These are phyloP conservation scores for Ganaspis brasiliensis DNA, from an alignment of 2,888 invertebrate genomes.

Conservation along the genomic window DNA sequence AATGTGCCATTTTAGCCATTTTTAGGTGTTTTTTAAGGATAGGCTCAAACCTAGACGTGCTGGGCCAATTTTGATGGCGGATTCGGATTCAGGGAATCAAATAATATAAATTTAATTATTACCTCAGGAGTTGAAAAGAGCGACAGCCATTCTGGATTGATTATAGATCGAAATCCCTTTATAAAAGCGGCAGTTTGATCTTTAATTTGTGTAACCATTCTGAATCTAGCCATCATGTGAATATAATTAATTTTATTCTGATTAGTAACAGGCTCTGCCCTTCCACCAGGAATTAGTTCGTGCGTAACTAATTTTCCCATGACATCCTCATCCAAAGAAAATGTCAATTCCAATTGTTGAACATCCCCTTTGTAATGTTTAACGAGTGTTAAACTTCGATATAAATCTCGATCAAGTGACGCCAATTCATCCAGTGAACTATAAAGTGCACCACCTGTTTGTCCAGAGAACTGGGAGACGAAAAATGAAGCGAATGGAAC, in stretches of 20 bases:
- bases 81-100: too few relatives aligned
- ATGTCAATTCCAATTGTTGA: constrained; percentile 95
- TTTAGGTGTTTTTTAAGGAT: too few relatives aligned
- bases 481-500: constrained; percentile 99
- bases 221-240: constrained; percentile 98
- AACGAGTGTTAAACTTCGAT: constrained; percentile 96
- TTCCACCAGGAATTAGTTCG: constrained; percentile 97
- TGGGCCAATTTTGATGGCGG: too few relatives aligned
- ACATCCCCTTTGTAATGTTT: constrained; percentile 97
- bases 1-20: too few relatives aligned
- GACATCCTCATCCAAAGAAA: constrained; percentile 97
- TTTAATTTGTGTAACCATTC: constrained; percentile 98
- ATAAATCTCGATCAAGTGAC: constrained; percentile 97
- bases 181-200: constrained; percentile 98
- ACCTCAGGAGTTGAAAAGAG: constrained; percentile 98
- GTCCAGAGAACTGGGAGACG: constrained; percentile 96
- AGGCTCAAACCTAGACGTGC: too few relatives aligned
- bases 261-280: constrained; percentile 95
- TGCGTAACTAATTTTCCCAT: constrained; percentile 97
- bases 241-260: constrained; percentile 99
- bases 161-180: constrained; percentile 96
- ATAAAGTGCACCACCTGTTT: constrained; percentile 95
- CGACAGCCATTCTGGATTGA: constrained; percentile 96
- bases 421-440: constrained; percentile 99
- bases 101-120: constrained; percentile 52